Conservation (phyloP, 2,113 vertebrate genomes). For the Anarrhichthys ocellatus region DNA sequence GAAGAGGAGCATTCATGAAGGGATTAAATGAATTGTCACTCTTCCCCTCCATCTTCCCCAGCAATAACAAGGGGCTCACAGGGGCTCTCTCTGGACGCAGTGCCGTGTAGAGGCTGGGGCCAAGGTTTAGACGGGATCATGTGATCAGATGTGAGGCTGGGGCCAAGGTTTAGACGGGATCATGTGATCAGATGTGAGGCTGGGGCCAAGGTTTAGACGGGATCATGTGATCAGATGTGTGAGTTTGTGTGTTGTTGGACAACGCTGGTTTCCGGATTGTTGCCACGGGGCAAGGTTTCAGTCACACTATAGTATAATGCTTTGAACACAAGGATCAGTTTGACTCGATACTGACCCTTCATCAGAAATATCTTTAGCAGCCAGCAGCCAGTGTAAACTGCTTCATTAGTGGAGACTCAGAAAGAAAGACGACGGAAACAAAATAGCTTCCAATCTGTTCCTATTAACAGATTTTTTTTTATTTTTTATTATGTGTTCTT, state of each 20-base stretch:
- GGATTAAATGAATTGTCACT: slow-evolving; percentile 72
- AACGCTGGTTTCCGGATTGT: not conserved
- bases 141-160: slow-evolving; percentile 8
- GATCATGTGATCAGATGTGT: slow-evolving; percentile 15
- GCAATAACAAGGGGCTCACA: slow-evolving; percentile 41
- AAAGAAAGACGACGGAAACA: not conserved
- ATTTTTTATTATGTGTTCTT: slow-evolving; percentile 1
- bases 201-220: slow-evolving; percentile 19
- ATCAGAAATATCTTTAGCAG: not conserved
- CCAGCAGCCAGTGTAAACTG: not conserved
- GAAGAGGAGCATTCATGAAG: slow-evolving; percentile 57
- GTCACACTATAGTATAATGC: not conserved
- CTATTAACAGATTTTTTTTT: not conserved
- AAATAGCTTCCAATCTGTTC: not conserved
- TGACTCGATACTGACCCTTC: not conserved
- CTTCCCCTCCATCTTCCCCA: slow-evolving; percentile 34
- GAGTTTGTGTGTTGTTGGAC: not conserved
- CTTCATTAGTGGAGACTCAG: not conserved
- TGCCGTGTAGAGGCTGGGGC: not conserved
- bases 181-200: not conserved
- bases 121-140: slow-evolving; percentile 26
- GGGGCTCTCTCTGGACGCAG: slow-evolving; percentile 22
- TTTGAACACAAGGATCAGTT: slow-evolving; percentile 14
- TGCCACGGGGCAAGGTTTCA: slow-evolving; percentile 3
- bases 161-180: slow-evolving; percentile 26